A percentile compares a stretch with the other conserved stretches of the same genome.
These are phyloP conservation scores for Hirtodrosophila confusa DNA, from an alignment of 2,888 invertebrate species.

Conservation along the genomic window DNA sequence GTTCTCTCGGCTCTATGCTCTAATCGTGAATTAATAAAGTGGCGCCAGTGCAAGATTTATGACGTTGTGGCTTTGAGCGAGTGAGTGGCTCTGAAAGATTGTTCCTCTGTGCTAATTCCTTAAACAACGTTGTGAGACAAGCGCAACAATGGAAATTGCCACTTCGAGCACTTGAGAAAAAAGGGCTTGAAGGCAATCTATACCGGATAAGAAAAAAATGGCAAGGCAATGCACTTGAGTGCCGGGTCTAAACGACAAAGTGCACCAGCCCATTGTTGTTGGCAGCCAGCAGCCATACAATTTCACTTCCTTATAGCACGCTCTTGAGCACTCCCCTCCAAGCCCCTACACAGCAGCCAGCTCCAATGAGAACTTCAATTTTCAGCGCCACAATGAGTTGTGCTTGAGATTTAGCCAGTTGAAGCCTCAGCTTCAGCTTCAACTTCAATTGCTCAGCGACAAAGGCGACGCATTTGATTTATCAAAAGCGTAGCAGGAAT, in stretches of 20 bases:
- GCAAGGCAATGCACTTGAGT: slow-evolving; percentile 66
- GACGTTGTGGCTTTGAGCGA: slow-evolving; percentile 25
- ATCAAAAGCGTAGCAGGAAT: slow-evolving; percentile 59
- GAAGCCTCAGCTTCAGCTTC: slow-evolving; percentile 32
- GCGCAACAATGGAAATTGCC: slow-evolving; percentile 61
- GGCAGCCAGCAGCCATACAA: slow-evolving; percentile 62
- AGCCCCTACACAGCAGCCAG: slow-evolving; percentile 5
- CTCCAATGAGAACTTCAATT: slow-evolving; percentile 70
- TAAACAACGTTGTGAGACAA: slow-evolving; percentile 47
- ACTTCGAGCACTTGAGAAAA: slow-evolving; percentile 46
- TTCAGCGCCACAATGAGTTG: slow-evolving; percentile 65
- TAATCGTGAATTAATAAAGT: slow-evolving; percentile 77
- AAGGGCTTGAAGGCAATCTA: slow-evolving; percentile 36
- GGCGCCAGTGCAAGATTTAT: slow-evolving; percentile 62
- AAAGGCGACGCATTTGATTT: slow-evolving; percentile 63
- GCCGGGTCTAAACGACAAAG: slow-evolving; percentile 59
- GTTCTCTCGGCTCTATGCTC: slow-evolving; percentile 45
- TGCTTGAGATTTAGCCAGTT: slow-evolving; percentile 57
- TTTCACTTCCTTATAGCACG: slow-evolving; percentile 70
- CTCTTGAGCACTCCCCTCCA: slow-evolving; percentile 43
- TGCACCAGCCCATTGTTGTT: slow-evolving; percentile 64
- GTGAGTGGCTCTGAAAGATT: slow-evolving; percentile 43
- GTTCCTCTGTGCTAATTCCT: slow-evolving; percentile 47
- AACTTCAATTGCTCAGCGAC: slow-evolving; percentile 42
- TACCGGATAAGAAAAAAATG: slow-evolving; percentile 27